A percentile compares a stretch with the other conserved stretches of the same genome.
Conservation (phyloP, 2,113 vertebrate genomes). For the Heterocephalus glaber region DNA sequence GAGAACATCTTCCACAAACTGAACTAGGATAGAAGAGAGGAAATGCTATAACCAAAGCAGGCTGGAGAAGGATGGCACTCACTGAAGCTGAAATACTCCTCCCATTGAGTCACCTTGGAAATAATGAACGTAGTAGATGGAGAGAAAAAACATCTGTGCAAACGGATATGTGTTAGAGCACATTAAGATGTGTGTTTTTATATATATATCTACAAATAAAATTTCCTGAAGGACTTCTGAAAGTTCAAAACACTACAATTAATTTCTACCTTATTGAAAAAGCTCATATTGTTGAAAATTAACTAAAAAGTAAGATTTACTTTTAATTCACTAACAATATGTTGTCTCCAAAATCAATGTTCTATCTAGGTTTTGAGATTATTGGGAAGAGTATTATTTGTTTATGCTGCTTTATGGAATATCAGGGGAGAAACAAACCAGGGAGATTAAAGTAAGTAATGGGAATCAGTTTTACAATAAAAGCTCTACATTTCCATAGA, state of each 20-base stretch:
- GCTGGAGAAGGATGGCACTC: not conserved
- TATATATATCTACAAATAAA: not conserved
- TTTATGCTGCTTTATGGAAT: not conserved
- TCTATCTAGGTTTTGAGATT: not conserved
- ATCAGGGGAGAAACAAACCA: slow-evolving; percentile 23
- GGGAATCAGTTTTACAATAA: slow-evolving; percentile 36
- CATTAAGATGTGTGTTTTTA: slow-evolving; percentile 15
- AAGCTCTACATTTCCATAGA: not conserved
- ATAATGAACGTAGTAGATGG: slow-evolving; percentile 35
- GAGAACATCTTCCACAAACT: not conserved
- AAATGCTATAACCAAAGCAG: not conserved
- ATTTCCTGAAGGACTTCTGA: slow-evolving; percentile 35
- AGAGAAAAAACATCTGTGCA: not conserved
- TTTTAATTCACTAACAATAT: not conserved
- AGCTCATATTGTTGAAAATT: slow-evolving; percentile 9
- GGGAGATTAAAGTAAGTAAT: not conserved
- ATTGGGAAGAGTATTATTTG: not conserved
- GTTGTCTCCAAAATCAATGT: not conserved
- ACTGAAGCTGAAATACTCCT: slow-evolving; percentile 18
- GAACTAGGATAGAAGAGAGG: not conserved
- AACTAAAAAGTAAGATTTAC: not conserved
- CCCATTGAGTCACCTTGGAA: slow-evolving; percentile 34
- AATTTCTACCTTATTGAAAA: not conserved
- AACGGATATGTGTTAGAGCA: not conserved
- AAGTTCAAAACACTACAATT: not conserved